Conservation (phyloP, 2,113 vertebrate species). For the Columbina picui region DNA sequence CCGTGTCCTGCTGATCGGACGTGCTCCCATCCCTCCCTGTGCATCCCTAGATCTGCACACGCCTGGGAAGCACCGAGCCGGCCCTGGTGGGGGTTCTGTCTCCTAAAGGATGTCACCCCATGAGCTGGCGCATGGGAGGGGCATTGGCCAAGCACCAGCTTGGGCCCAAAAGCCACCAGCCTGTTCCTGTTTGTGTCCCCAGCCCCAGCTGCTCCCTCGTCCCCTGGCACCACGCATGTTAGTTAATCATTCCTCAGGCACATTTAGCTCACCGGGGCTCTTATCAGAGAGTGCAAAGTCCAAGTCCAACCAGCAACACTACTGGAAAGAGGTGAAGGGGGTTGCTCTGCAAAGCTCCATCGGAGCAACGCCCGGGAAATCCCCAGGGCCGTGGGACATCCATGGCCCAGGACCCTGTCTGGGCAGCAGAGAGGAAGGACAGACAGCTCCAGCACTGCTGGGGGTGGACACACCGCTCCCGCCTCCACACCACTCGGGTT, state of each 20-base stretch:
- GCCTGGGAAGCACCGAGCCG: background rate
- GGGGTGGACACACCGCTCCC: background rate
- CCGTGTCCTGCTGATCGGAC: background rate
- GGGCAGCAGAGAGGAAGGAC: background rate
- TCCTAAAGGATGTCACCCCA: background rate
- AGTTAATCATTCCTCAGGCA: constrained; percentile 80
- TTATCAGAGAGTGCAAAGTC: constrained; percentile 82
- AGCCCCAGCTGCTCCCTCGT: constrained; percentile 38
- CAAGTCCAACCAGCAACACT: constrained; percentile 25
- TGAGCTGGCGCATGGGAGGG: fast-evolving
- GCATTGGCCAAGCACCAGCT: background rate
- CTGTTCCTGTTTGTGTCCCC: background rate
- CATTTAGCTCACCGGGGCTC: constrained; percentile 44
- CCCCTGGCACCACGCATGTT: constrained; percentile 6
- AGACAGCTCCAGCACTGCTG: background rate
- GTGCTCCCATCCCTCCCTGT: background rate
- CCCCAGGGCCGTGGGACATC: background rate
- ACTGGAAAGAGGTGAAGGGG: background rate
- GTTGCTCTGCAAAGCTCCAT: constrained; percentile 9
- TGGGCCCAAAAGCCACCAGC: background rate
- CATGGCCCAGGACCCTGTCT: fast-evolving
- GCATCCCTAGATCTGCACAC: background rate
- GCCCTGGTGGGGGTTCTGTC: fast-evolving
- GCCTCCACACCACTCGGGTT: background rate
- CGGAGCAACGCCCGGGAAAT: background rate